Evolutionary conservation across 2,888 invertebrate species (phyloP), one percentile per base, ranked within the genome.

Genomic region (Alviniconcha strummeri): DNA sequence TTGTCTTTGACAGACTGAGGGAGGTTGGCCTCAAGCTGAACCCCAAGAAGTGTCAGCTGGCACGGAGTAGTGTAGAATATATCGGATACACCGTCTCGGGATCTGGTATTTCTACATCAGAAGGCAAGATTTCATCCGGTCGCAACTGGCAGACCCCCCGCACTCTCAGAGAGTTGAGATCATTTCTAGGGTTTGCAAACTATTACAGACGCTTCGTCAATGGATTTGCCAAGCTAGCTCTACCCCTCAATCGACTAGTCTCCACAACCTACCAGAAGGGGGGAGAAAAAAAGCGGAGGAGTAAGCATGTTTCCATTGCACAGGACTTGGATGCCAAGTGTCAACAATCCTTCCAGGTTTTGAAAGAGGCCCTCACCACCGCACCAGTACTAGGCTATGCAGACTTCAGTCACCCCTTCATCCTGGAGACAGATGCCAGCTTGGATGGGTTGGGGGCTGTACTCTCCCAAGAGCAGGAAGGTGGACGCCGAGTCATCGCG

Each of bases 1-100:
- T 82, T 57, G 87, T 89, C 3, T 81, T 90, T 36, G 56, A 71
- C 4, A 75, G 86, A 5, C 15, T 76, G 17, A n/a, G n/a, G 1
- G 76, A 76, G n/a, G 19, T n/a, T 0, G 57, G 76, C n/a, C 19
- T 76, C 7, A 88, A 87, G 57, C 52, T 88, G 6, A 86, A 87
- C n/a, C 86, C 88, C 0, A 77, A 84, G 1, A 89, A 89, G 74
- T 88, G 86, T 74, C 78, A 81, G 19, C 55, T 88, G n/a, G 77
- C 81, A 15, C 19, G 83, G 4, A 3, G 17, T 1, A 36, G 57
- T 8, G 76, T 88, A 5, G 56, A 79, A 13, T 87, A 84, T 76
- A 81, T 88, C 17, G 88, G 85, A 13, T 84, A 88, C 69, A 71
- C 83, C 7, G 64, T 87, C 9, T 84, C 83, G 5, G 76, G 60